Evolutionary conservation across 2,113 vertebrate species (phyloP).

Genomic region (Onychostoma macrolepis): DNA sequence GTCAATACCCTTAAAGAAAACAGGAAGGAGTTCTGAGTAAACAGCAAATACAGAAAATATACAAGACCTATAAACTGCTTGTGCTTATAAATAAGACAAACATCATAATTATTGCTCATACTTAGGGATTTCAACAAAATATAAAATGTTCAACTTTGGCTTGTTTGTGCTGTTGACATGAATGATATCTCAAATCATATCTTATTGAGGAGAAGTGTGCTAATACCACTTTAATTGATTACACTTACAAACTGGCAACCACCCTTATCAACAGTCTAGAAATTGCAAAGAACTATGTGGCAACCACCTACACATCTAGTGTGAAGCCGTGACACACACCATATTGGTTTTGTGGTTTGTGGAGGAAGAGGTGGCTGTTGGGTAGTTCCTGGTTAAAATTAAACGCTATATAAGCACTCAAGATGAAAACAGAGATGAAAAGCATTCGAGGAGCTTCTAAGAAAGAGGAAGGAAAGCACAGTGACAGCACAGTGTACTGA

Average conservation of each 20-base stretch:
- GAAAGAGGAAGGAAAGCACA: not conserved
- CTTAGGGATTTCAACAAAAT: not conserved
- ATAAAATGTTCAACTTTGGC: not conserved
- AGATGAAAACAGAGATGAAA: not conserved
- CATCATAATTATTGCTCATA: not conserved
- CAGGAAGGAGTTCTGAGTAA: not conserved
- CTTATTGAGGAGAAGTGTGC: not conserved
- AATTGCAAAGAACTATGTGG: no score
- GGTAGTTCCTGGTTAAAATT: constrained; percentile 31
- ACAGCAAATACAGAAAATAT: not conserved
- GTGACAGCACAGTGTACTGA: not conserved
- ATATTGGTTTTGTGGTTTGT: constrained; percentile 23
- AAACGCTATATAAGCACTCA: constrained; percentile 43
- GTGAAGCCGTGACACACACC: not conserved
- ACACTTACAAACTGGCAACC: not conserved
- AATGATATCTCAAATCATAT: not conserved
- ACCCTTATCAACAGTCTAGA: not conserved
- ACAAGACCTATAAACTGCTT: not conserved
- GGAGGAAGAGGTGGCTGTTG: constrained; percentile 15
- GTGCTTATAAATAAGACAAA: not conserved
- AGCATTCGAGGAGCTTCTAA: not conserved
- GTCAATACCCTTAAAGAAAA: not conserved
- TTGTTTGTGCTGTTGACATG: not conserved
- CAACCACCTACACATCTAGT: not conserved
- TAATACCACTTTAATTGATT: not conserved